phyloP scores from a whole-genome alignment of 92 coral and sea anemone species.

The Heteractis magnifica region DNA sequence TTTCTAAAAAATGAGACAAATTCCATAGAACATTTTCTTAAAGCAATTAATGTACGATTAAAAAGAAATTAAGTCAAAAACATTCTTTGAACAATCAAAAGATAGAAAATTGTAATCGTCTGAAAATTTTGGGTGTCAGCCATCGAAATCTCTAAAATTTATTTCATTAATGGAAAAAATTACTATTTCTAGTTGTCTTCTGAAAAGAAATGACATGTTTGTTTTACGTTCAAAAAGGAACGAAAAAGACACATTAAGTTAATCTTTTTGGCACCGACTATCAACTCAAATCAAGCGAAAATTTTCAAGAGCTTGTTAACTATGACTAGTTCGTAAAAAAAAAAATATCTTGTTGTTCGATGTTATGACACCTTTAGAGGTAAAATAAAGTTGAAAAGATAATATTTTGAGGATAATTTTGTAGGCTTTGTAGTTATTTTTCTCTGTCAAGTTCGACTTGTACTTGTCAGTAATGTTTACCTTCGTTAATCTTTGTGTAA shows the following conservation, averaged over 20 bases:
- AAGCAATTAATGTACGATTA: too few relatives aligned
- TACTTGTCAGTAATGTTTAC: constrained; percentile 4
- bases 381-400: too few relatives aligned
- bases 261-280: neutral
- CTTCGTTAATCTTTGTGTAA: constrained; percentile 23
- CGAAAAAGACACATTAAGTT: neutral
- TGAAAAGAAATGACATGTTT: neutral
- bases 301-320: neutral
- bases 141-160: too few relatives aligned
- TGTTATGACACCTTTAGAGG: neutral
- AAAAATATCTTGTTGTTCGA: neutral
- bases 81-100: too few relatives aligned
- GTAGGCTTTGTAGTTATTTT: neutral
- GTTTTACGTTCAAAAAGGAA: neutral
- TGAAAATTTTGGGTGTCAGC: too few relatives aligned
- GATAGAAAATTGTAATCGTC: too few relatives aligned
- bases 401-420: too few relatives aligned
- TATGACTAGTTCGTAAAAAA: neutral
- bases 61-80: too few relatives aligned
- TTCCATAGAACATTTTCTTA: too few relatives aligned
- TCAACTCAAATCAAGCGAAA: neutral
- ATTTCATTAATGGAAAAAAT: neutral
- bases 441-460: constrained; percentile 29
- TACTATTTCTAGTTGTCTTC: too few relatives aligned
- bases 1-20: too few relatives aligned